Base-by-base conservation (phyloP, 2,797 vertebrate genomes). In the Botia kubotai region DNA sequence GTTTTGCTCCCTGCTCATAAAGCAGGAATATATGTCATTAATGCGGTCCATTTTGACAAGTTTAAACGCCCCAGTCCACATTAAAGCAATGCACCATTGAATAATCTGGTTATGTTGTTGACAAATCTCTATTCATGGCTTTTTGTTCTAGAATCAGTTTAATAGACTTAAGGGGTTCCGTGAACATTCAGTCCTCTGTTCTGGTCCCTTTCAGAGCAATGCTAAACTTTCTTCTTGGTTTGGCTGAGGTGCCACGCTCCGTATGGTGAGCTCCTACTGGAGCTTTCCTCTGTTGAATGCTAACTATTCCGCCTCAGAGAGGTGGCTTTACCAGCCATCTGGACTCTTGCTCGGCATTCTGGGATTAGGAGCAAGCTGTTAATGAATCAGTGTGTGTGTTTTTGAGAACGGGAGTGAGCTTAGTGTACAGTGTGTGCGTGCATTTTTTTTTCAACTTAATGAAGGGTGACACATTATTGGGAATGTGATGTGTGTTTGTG, bases 241-340 rank as follows among this genome's bases (percentile, higher is more conserved):
- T 63, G 75, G 81, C 86, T 85, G 80, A 86, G 86, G 86, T 82
- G 79, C 87, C 87, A 87, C 88, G 87, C 88, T 87, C 86, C 86
- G 79, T 87, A 86, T 86, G 89, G 87, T 82, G 69, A 68, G 86
- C 77, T 84, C 84, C 81, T 83, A 6, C 87, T 89, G 88, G 85
- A 90, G 79, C 60, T 80, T 85, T 14, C 58, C 21, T 65, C 72
- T 68, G 84, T 86, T 53, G 33, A 86, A 86, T 46, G 75, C 83
- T 90, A 90, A 87, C 85, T 81, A 89, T 83, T 88, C 85, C 87
- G 85, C 87, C 79, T 87, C 79, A 79, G 33, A 70, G 57, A 58
- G 75, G 87, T 86, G 88, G 85, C 85, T 93, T 93, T 92, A 91
- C 89, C 87, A 91, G 91, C 94, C 92, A 94, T 94, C 94, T 94